Conservation (phyloP, 2,888 invertebrate species). For the Apodemia mormo region DNA sequence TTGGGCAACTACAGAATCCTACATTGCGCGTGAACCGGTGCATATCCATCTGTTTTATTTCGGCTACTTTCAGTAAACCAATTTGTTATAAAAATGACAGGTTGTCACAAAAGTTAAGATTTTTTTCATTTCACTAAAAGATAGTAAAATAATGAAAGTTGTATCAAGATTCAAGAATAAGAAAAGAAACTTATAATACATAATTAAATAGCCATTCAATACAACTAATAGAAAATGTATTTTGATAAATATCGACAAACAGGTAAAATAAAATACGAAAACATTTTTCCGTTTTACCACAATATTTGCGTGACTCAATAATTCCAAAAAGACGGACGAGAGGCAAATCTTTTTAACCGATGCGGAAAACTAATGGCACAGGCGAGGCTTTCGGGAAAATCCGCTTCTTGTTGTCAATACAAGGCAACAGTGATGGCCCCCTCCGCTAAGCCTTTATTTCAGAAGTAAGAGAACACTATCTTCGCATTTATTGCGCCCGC, state of each 20-base stretch:
- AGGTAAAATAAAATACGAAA: constrained; percentile 38
- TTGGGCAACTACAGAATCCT: too few species aligned
- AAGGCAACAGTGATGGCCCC: constrained; percentile 76
- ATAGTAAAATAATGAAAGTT: too few species aligned
- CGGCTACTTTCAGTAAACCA: constrained; percentile 25
- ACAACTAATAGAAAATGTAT: background rate
- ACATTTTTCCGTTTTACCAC: constrained; percentile 53
- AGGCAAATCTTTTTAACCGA: constrained; percentile 80
- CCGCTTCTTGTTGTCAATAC: constrained; percentile 82
- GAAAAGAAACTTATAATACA: too few species aligned
- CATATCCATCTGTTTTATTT: too few species aligned
- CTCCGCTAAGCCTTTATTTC: constrained; percentile 79
- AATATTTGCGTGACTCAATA: constrained; percentile 71
- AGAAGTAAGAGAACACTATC: constrained; percentile 72
- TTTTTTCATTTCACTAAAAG: too few species aligned
- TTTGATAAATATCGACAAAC: constrained; percentile 24
- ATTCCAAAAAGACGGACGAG: constrained; percentile 71
- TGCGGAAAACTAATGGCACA: constrained; percentile 80
- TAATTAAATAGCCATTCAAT: background rate
- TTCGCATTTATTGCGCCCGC: constrained; percentile 67
- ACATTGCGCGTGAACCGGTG: too few species aligned
- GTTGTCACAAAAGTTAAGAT: too few species aligned
- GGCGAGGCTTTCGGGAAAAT: constrained; percentile 79
- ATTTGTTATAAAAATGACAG: too few species aligned
- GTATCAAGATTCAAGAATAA: too few species aligned